A percentile compares a stretch with the other conserved stretches of the same genome.
phyloP scores from a whole-genome alignment of 2,888 invertebrate genomes.

The Lithosia quadra region DNA sequence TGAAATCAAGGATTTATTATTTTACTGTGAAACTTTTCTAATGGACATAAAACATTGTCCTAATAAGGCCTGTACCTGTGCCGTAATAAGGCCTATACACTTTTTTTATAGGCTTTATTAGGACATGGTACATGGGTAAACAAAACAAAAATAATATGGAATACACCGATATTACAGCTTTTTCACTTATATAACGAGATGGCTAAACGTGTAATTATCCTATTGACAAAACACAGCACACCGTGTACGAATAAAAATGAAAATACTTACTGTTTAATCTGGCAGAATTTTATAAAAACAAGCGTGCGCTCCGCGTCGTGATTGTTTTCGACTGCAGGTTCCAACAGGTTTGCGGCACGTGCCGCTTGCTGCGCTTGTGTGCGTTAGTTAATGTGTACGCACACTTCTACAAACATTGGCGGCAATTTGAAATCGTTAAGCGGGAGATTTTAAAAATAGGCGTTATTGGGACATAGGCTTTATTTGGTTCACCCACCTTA shows the following conservation, averaged over 20 bases:
- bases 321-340: too few relatives aligned
- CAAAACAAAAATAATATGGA: too few relatives aligned
- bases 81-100: constrained; percentile 30
- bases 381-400: constrained; percentile 35
- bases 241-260: too few relatives aligned
- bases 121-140: constrained; percentile 25
- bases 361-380: constrained; percentile 29
- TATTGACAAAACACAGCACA: too few relatives aligned
- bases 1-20: constrained; percentile 37
- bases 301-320: too few relatives aligned
- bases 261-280: too few relatives aligned
- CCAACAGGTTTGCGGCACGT: constrained; percentile 24
- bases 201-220: constrained; percentile 16
- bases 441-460: constrained; percentile 32
- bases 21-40: constrained; percentile 32
- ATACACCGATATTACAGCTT: not conserved
- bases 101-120: constrained; percentile 26
- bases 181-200: constrained; percentile 11
- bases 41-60: too few relatives aligned
- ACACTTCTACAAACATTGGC: constrained; percentile 32
- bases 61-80: too few relatives aligned
- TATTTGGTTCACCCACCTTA: constrained; percentile 28
- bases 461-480: constrained; percentile 29
- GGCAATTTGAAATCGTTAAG: constrained; percentile 30
- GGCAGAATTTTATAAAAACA: too few relatives aligned